A percentile compares a stretch with the other conserved stretches of the same genome.
phyloP scores from a whole-genome alignment of 2,888 invertebrate genomes.

The Mythimna vitellina region DNA sequence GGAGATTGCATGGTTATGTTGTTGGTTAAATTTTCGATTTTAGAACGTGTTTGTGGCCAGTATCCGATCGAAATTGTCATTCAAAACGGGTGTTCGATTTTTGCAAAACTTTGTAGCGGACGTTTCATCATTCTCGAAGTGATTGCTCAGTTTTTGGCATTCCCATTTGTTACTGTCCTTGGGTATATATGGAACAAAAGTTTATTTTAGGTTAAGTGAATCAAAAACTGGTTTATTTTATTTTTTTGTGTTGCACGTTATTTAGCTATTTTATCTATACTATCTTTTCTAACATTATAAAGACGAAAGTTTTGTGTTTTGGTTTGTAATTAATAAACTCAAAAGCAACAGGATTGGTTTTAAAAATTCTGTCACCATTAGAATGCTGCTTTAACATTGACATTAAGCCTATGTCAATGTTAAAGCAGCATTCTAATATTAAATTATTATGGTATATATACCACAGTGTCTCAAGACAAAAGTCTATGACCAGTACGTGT shows the following conservation, averaged over 20 bases:
- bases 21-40: slow-evolving; percentile 20
- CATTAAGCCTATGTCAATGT: too few relatives aligned
- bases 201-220: slow-evolving; percentile 20
- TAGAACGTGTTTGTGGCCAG: slow-evolving; percentile 2
- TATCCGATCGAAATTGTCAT: slow-evolving; percentile 11
- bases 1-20: slow-evolving; percentile 2
- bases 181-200: not conserved
- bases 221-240: not conserved
- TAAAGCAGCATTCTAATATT: too few relatives aligned
- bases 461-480: too few relatives aligned
- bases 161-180: slow-evolving; percentile 9
- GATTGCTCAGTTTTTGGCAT: slow-evolving; percentile 16
- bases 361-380: too few relatives aligned
- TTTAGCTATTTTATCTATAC: not conserved
- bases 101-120: slow-evolving; percentile 2
- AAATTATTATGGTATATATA: too few relatives aligned
- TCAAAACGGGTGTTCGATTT: slow-evolving; percentile 30
- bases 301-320: too few relatives aligned
- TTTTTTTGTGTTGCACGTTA: not conserved
- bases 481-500: too few relatives aligned
- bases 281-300: not conserved
- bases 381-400: too few relatives aligned
- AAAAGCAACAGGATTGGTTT: not conserved
- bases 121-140: slow-evolving; percentile 10
- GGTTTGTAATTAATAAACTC: too few relatives aligned